phyloP scores from a whole-genome alignment of 2,888 invertebrate genomes.

The Lacanobia wlatinum region DNA sequence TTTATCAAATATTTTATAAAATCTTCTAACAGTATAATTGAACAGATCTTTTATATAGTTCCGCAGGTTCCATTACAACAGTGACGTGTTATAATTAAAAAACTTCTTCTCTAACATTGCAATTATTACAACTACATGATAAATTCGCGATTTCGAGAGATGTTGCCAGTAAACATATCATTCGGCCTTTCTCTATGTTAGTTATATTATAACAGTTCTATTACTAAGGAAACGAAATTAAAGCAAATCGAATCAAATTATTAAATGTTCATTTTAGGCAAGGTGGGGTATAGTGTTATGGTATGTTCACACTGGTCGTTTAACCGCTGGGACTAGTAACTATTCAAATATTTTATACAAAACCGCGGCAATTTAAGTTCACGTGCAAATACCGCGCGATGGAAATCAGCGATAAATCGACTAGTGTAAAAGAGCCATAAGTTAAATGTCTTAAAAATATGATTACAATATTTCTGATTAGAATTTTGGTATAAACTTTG shows the following conservation, averaged over 20 bases:
- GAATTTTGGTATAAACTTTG: constrained; percentile 66
- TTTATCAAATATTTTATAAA: constrained; percentile 42
- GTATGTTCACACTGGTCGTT: constrained; percentile 40
- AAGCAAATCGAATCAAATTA: constrained; percentile 58
- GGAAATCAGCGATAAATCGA: constrained; percentile 11
- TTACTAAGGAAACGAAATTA: constrained; percentile 69
- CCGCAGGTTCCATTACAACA: constrained; percentile 57
- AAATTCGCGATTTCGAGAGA: constrained; percentile 88
- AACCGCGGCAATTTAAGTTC: constrained; percentile 5
- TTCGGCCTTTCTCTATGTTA: constrained; percentile 88
- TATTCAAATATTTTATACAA: constrained; percentile 26
- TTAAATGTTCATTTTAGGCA: constrained; percentile 61
- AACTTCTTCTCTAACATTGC: constrained; percentile 76
- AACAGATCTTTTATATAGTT: constrained; percentile 14
- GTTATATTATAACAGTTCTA: constrained; percentile 71
- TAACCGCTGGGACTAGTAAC: constrained; percentile 5
- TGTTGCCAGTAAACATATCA: constrained; percentile 90
- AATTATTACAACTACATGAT: constrained; percentile 85
- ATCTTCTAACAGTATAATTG: constrained; percentile 22
- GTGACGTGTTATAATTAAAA: constrained; percentile 62
- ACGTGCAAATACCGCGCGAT: constrained; percentile 3
- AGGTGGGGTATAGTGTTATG: constrained; percentile 64
- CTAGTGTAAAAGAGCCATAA: constrained; percentile 45
- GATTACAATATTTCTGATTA: constrained; percentile 57
- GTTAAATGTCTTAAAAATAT: constrained; percentile 56